Conservation (phyloP, 2,113 vertebrate species). For the Thinocorus orbignyianus region DNA sequence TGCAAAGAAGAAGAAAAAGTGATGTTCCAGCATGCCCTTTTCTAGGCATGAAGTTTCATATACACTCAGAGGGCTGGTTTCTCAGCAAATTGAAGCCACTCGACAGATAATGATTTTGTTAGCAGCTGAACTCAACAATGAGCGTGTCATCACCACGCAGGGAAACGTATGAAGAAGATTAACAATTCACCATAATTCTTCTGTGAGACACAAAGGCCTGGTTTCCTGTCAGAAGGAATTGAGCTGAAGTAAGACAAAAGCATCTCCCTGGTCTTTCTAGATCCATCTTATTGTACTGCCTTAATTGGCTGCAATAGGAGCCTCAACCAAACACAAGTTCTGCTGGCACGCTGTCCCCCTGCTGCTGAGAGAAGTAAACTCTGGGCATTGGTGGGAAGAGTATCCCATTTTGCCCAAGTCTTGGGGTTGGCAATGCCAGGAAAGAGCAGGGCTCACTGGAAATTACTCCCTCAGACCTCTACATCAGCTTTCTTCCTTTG, state of each 20-base stretch:
- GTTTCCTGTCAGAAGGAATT: conserved; percentile 24
- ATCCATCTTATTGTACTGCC: background rate
- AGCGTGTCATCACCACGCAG: conserved; percentile 16
- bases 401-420: background rate
- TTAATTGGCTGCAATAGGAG: background rate
- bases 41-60: background rate
- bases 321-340: background rate
- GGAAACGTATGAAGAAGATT: background rate
- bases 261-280: background rate
- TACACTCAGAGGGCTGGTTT: background rate
- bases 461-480: background rate
- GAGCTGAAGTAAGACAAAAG: conserved; percentile 37
- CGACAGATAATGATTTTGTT: conserved; percentile 28
- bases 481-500: background rate
- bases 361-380: background rate
- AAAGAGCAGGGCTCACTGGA: background rate
- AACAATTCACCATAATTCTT: conserved; percentile 37
- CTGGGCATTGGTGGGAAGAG: background rate
- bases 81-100: conserved; percentile 10
- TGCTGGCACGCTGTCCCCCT: background rate
- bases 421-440: background rate
- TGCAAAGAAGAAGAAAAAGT: background rate
- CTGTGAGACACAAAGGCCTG: conserved; percentile 10
- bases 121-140: background rate
- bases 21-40: background rate